These are phyloP conservation scores for Melitaea cinxia DNA, from an alignment of 1,140 invertebrate genomes.

Conservation along the genomic window DNA sequence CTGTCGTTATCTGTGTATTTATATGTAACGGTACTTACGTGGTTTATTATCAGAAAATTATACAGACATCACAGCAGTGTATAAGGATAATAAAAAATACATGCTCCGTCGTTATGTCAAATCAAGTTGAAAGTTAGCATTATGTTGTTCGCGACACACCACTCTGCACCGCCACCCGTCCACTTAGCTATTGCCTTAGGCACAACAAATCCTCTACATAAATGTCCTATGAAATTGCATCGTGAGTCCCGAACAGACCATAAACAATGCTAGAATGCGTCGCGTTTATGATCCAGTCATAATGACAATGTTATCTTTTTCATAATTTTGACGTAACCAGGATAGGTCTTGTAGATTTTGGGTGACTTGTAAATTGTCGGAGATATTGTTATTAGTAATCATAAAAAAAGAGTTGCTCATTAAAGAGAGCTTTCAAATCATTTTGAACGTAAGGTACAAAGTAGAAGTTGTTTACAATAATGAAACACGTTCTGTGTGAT, in stretches of 20 bases:
- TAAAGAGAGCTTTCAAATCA: too few species aligned
- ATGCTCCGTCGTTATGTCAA: neutral
- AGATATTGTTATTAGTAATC: too few species aligned
- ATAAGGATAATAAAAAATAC: slow-evolving; percentile 7
- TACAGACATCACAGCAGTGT: slow-evolving; percentile 7
- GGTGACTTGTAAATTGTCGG: too few species aligned
- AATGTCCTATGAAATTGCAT: slow-evolving; percentile 74
- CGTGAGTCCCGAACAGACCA: slow-evolving; percentile 66
- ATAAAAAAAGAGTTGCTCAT: too few species aligned
- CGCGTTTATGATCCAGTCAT: slow-evolving; percentile 66
- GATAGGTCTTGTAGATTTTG: neutral
- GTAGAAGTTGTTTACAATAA: too few species aligned
- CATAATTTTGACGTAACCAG: slow-evolving; percentile 21
- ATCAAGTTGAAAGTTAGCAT: slow-evolving; percentile 6
- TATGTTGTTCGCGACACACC: slow-evolving; percentile 17
- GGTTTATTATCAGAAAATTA: too few species aligned
- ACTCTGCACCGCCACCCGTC: slow-evolving; percentile 30
- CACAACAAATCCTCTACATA: slow-evolving; percentile 64
- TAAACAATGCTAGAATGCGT: slow-evolving; percentile 60
- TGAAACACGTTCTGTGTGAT: too few species aligned
- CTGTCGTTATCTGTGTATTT: too few species aligned
- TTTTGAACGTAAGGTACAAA: too few species aligned
- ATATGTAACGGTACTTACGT: too few species aligned
- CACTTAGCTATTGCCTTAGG: slow-evolving; percentile 57
- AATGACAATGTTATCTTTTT: slow-evolving; percentile 48